Base-by-base conservation (phyloP, 2,797 vertebrate genomes). In the Urosaurus nigricauda region DNA sequence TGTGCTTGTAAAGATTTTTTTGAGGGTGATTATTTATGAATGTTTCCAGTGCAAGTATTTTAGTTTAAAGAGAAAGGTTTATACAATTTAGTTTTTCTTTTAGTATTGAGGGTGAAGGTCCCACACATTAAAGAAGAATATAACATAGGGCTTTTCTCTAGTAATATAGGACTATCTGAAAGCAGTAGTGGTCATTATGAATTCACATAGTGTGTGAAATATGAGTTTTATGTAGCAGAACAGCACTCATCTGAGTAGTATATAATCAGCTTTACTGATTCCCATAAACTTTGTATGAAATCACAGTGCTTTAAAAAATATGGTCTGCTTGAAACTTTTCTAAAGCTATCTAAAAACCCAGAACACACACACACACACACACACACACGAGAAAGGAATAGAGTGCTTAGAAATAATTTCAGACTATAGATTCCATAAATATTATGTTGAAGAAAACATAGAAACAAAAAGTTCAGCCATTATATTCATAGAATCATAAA, bases 191-290 rank as follows among this genome's bases (percentile, higher is more conserved):
- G 87, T 81, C 53, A 77, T 89, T 86, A 90, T 80, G 63, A 90
- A 93, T 92, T 92, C 90, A n/a, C n/a, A 90, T 85, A 90, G 32
- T 56, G 19, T 83, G 87, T 90, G 73, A 94, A 94, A 94, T 90
- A 90, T 3, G 2, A 91, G 85, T 90, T 92, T 92, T 92, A 90
- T 90, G 78, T 83, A 86, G 37, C 51, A 92, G 90, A 93, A 92
- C 70, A 6, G 0, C 86, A 88, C 91, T 94, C n/a, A 87, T 83
- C 75, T 84, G 9, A 89, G 37, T 86, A 32, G 71, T 92, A 83
- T 91, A 84, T 85, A 93, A 92, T 84, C 65, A 90, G 2, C 40
- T 94, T 93, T 91, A 88, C 11, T 89, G n/a, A 78, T 40, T 91
- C 19, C 73, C 71, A 92, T 92, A 93, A 94, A 93, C 35, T 85